These are phyloP conservation scores for Hypomesus transpacificus DNA, from an alignment of 2,113 vertebrate species.

Conservation along the genomic window DNA sequence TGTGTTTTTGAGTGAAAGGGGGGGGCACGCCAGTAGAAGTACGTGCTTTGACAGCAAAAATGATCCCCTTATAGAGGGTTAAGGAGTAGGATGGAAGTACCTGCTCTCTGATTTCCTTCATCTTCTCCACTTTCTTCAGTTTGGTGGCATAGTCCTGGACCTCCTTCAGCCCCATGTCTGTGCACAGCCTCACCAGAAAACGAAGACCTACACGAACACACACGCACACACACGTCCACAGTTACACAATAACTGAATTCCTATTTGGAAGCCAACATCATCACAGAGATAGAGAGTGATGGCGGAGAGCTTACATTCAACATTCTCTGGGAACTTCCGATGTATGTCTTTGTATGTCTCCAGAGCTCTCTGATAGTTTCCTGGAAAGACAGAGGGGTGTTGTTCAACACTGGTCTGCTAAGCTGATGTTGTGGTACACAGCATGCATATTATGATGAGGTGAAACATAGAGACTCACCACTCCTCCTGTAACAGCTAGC, in stretches of 20 bases:
- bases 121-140: slow-evolving; percentile 93
- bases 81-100: slow-evolving; percentile 52
- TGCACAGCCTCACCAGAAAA: slow-evolving; percentile 90
- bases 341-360: slow-evolving; percentile 94
- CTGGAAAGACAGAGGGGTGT: slow-evolving; percentile 55
- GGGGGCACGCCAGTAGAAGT: neutral
- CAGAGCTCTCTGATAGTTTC: slow-evolving; percentile 94
- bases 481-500: slow-evolving; percentile 94
- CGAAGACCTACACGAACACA: slow-evolving; percentile 76
- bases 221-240: slow-evolving; percentile 10
- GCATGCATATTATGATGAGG: neutral
- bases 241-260: neutral
- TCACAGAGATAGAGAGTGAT: neutral
- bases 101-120: slow-evolving; percentile 93
- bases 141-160: slow-evolving; percentile 89
- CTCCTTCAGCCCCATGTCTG: slow-evolving; percentile 92
- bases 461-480: slow-evolving; percentile 63
- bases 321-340: slow-evolving; percentile 90
- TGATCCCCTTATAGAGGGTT: neutral
- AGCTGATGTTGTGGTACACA: neutral
- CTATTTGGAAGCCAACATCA: neutral
- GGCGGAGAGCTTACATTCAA: slow-evolving; percentile 80
- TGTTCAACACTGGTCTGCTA: neutral
- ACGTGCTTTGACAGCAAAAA: too few species aligned
- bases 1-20: neutral